A percentile compares a stretch with the other conserved stretches of the same genome.
Evolutionary conservation across 2,113 vertebrate species (phyloP).

Genomic region (Hepsetus odoe): DNA sequence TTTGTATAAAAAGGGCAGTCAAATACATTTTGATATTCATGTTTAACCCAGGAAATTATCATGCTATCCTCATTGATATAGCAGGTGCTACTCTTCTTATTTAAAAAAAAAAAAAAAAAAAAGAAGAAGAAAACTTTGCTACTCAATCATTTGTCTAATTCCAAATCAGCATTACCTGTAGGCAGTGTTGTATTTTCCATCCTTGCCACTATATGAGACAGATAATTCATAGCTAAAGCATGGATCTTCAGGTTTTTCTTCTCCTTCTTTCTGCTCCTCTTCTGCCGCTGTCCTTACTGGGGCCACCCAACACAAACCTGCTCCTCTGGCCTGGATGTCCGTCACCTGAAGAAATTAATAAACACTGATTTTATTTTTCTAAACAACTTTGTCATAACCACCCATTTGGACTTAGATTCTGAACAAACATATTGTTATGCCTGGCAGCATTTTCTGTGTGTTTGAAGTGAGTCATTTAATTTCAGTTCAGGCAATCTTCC

Average conservation of each 20-base stretch:
- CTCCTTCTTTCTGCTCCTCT: conserved; percentile 61
- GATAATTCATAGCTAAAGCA: conserved; percentile 83
- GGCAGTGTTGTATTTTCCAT: conserved; percentile 86
- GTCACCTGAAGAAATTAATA: conserved; percentile 75
- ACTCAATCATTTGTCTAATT: too few relatives aligned
- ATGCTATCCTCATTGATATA: too few relatives aligned
- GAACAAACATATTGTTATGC: not conserved
- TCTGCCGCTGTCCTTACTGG: conserved; percentile 76
- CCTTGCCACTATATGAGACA: conserved; percentile 86
- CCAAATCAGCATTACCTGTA: conserved; percentile 76
- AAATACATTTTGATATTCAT: too few relatives aligned
- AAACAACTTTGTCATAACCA: not conserved
- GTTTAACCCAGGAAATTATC: too few relatives aligned
- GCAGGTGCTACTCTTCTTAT: too few relatives aligned
- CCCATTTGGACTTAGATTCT: not conserved
- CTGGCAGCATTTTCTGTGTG: not conserved
- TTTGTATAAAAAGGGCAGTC: too few relatives aligned
- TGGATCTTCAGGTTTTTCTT: conserved; percentile 67
- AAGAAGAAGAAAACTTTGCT: too few relatives aligned
- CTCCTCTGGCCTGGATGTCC: conserved; percentile 85
- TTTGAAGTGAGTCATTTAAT: conserved; percentile 7
- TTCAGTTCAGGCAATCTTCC: not conserved
- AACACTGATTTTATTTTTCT: not conserved
- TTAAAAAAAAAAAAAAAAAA: too few relatives aligned
- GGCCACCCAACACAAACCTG: conserved; percentile 81